Base-by-base conservation (phyloP, 2,888 invertebrate genomes). In the Phalera bucephala region DNA sequence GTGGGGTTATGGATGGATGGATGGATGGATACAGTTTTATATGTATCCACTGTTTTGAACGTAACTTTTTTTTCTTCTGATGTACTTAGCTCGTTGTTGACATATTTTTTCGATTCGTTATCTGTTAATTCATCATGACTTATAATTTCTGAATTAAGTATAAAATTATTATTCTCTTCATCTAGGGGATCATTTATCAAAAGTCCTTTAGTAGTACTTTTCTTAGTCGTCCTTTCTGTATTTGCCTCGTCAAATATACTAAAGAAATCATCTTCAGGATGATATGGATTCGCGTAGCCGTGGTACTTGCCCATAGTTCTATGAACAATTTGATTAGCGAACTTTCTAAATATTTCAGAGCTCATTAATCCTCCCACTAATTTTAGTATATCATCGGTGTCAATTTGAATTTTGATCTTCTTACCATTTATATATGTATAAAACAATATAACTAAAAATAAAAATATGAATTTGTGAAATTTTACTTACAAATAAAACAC, bases 201-300 rank as follows among this genome's bases (percentile, higher is more conserved):
- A 34, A 10, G 7, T 13, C 39, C 12, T 3, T 33, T 25, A 31
- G 3, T 17, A 5, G 11, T 26, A 17, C 34, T 34, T 37, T 26
- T 15, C 0, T 7, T 26, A 1, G 20, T 21, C 10, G 22, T 4
- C 12, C n/a, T 11, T 14, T 36, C 3, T 22, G 33, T 22, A 2
- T 31, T 13, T 12, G 15, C 9, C 9, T n/a, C 29, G 21, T 52
- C 34, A 4, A 38, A 52, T 27, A 26, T 35, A n/a, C 44, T 36
- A 1, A 40, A 30, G 9, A 58, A 13, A 25, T 65, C 64, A 36
- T 79, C 77, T 61, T 79, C 78, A 1, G 78, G 78, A 11, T 79
- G 78, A 33, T 67, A 79, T 5, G 78, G 78, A 30, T 78, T 78
- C 8, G 56, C 65, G 8, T 62, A 67, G 4, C 23, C 33, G 0